Conservation (phyloP, 2,888 invertebrate genomes). For the Monoplex corrugatus region DNA sequence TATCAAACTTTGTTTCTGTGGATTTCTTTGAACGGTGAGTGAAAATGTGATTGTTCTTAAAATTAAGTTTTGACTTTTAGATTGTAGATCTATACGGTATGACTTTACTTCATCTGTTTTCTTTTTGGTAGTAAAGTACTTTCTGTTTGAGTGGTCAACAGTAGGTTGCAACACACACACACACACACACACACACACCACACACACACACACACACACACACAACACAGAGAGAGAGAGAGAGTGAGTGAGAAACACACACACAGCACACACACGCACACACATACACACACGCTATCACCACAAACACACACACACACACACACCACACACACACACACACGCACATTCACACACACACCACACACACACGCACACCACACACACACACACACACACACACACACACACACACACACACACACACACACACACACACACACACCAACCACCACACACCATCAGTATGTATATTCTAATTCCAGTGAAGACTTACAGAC, state of each 20-base stretch:
- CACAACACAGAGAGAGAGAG: no score
- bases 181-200: slow-evolving; percentile 12
- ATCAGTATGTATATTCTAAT: no score
- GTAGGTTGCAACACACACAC: not conserved
- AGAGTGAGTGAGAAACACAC: no score
- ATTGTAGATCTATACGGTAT: not conserved
- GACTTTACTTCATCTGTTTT: no score
- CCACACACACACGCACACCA: not conserved
- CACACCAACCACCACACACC: not conserved
- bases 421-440: slow-evolving; percentile 30
- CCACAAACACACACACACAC: not conserved
- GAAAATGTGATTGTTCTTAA: not conserved
- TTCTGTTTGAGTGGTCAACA: not conserved
- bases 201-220: not conserved
- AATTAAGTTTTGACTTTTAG: not conserved
- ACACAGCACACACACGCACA: not conserved
- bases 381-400: not conserved
- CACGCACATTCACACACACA: not conserved
- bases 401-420: slow-evolving; percentile 33
- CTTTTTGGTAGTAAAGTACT: no score
- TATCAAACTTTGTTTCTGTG: not conserved
- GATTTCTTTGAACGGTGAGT: not conserved
- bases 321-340: not conserved
- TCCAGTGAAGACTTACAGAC: no score
- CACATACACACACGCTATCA: not conserved